Conservation (phyloP, 2,888 invertebrate genomes). For the Adelphocoris suturalis region DNA sequence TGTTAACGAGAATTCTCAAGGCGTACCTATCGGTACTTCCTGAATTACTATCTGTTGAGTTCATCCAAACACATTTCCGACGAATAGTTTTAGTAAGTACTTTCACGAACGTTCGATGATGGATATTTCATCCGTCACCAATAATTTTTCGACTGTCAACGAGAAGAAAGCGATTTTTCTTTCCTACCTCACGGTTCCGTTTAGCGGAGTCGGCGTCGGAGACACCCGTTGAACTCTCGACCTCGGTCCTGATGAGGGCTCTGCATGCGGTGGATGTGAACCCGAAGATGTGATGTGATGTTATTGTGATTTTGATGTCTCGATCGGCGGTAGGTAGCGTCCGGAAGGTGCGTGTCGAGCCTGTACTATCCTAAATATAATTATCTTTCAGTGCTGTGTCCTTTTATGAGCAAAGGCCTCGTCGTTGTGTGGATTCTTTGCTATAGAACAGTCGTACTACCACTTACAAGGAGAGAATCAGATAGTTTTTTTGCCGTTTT, state of each 20-base stretch:
- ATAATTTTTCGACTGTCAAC: constrained; percentile 25
- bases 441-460: no score
- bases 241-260: background rate
- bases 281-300: background rate
- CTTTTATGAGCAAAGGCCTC: background rate
- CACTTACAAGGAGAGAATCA: no score
- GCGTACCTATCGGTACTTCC: no score
- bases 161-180: constrained; percentile 20
- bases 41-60: background rate
- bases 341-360: background rate
- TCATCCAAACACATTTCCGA: background rate
- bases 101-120: background rate
- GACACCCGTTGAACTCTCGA: constrained; percentile 5
- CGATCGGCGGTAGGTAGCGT: constrained; percentile 20
- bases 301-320: constrained; percentile 14
- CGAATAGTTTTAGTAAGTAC: background rate
- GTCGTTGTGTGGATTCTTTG: no score
- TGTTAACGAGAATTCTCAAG: no score
- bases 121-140: background rate
- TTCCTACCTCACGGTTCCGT: background rate
- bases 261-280: background rate
- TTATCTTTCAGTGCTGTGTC: background rate
- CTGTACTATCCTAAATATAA: background rate
- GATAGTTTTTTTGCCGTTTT: no score
- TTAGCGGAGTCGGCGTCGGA: background rate